phyloP scores from a whole-genome alignment of 2,888 invertebrate genomes.

The Barypeithes pellucidus region DNA sequence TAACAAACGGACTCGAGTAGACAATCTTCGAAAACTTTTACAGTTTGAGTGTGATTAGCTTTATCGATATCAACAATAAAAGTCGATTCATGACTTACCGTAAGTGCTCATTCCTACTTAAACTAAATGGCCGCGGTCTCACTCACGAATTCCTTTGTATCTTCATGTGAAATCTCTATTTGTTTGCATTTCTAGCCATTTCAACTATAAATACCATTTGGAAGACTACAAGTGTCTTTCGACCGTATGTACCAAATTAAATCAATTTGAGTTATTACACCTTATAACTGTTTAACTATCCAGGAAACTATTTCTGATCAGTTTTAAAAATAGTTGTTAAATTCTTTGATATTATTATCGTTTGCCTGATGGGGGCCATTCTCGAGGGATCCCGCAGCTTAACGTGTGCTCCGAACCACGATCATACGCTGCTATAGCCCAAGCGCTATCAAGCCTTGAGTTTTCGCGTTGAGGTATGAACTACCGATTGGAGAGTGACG shows the following conservation, averaged over 20 bases:
- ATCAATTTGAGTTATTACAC: slow-evolving; percentile 36
- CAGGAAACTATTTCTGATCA: background rate
- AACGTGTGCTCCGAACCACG: too few species aligned
- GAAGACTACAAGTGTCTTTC: slow-evolving; percentile 56
- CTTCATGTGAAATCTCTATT: slow-evolving; percentile 69
- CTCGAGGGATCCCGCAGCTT: too few species aligned
- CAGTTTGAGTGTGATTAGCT: background rate
- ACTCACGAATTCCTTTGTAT: slow-evolving; percentile 70
- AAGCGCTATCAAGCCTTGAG: too few species aligned
- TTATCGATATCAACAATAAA: background rate
- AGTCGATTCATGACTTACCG: background rate
- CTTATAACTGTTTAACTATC: background rate
- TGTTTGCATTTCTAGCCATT: slow-evolving; percentile 66
- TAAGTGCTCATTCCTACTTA: slow-evolving; percentile 17
- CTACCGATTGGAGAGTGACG: too few species aligned
- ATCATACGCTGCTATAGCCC: too few species aligned
- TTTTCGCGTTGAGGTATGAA: too few species aligned
- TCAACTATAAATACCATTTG: slow-evolving; percentile 62
- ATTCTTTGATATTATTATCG: too few species aligned
- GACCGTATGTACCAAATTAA: slow-evolving; percentile 46
- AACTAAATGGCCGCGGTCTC: slow-evolving; percentile 60
- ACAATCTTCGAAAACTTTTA: too few species aligned
- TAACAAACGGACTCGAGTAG: too few species aligned
- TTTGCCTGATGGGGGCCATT: too few species aligned
- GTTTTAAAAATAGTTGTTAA: background rate